Base-by-base conservation (phyloP, 2,797 vertebrate species). In the Halcyon leucocephala region DNA sequence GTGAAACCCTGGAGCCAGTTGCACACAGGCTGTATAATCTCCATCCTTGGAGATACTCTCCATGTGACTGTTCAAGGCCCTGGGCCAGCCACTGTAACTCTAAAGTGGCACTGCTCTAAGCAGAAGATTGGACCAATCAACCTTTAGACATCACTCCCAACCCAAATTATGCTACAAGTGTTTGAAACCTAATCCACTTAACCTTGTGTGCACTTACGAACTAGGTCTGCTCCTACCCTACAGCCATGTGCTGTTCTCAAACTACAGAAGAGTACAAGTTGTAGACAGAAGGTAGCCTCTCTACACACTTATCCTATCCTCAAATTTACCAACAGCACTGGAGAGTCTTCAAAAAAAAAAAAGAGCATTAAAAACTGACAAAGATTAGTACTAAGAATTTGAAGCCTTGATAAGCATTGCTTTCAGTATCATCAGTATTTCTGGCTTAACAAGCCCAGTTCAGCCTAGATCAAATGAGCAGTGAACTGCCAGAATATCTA, bases 1-100 rank as follows among this genome's bases (percentile, higher is more conserved):
- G 28, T 12, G 13, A 81, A 74, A 37, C 31, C 14, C 62, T 61
- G 55, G 13, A 41, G 22, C 25, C 19, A 13, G 61, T 15, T 67
- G 35, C 14, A 17, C 8, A 48, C 12, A 41, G 22, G 29, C 17
- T 61, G 52, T 24, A 20, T 6, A 37, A 42, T 9, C 60, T 55
- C 41, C 0, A 0, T 14, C 48, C 48, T 37, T 67, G 67, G 33
- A 35, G n/a, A 67, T 11, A 17, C 8, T 28, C 25, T 21, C 20
- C 3, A 1, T 7, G 26, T 6, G 4, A 62, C 17, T 10, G 41
- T 7, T 19, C 22, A n/a, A 85, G 61, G 35, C 21, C 9, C 19
- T 6, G 10, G 15, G 35, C 22, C 35, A 28, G 21, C 11, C 35
- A 25, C 0, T 0, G 0, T 12, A 49, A 19, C 31, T 55, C 25